phyloP scores from a whole-genome alignment of 2,797 vertebrate genomes.

The Nyctibius grandis region DNA sequence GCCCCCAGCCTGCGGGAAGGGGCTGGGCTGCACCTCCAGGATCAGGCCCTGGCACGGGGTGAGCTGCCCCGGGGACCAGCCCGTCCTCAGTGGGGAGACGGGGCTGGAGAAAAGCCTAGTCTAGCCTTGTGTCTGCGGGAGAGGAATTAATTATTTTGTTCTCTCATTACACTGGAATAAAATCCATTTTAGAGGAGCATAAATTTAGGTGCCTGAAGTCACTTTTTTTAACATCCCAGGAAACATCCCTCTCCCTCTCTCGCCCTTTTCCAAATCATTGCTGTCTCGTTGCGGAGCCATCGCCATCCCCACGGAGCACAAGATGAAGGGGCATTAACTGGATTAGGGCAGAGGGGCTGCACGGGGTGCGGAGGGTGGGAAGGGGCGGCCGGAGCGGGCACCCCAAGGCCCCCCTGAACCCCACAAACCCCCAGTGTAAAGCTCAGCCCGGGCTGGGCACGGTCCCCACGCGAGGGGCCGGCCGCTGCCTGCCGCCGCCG shows the following conservation, averaged over 20 bases:
- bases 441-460: neutral
- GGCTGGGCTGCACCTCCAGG: neutral
- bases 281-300: neutral
- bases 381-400: accelerated
- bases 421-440: accelerated
- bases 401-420: accelerated
- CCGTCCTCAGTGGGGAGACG: neutral
- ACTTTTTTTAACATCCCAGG: conserved; percentile 16
- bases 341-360: accelerated
- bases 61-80: neutral
- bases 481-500: neutral
- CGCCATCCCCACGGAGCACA: neutral
- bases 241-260: neutral
- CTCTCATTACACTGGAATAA: conserved; percentile 43
- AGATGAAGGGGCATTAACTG: neutral
- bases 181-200: conserved; percentile 40
- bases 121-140: conserved; percentile 27
- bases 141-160: conserved; percentile 54
- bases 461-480: neutral
- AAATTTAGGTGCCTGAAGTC: conserved; percentile 15
- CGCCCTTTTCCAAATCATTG: neutral
- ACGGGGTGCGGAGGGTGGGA: accelerated
- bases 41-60: neutral
- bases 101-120: neutral
- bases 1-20: neutral